Evolutionary conservation across 2,888 invertebrate species (phyloP).

Genomic region (Sepiola atlantica): DNA sequence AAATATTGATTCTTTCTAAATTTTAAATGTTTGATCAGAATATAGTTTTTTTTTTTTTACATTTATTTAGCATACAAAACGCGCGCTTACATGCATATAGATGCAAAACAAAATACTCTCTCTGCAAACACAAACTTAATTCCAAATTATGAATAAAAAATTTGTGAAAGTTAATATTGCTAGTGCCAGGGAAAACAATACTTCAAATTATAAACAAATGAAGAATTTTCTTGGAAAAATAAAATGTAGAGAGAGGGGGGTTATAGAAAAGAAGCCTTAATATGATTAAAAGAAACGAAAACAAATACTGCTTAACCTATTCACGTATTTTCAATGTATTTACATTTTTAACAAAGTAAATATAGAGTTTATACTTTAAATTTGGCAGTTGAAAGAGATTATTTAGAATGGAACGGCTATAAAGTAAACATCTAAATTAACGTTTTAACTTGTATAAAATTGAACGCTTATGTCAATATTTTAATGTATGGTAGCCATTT

Average conservation of each 20-base stretch:
- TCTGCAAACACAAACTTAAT: not conserved
- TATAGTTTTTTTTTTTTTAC: not conserved
- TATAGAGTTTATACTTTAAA: not conserved
- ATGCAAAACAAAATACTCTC: not conserved
- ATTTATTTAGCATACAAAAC: not conserved
- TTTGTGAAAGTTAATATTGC: not conserved
- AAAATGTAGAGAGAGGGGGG: not conserved
- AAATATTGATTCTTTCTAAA: not conserved
- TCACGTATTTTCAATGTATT: not conserved
- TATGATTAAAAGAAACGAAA: not conserved
- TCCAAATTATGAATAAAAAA: not conserved
- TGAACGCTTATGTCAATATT: too few species aligned
- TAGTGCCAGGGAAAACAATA: not conserved
- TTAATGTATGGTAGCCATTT: too few species aligned
- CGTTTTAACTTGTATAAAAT: too few species aligned
- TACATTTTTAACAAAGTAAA: not conserved
- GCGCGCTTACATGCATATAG: slow-evolving; percentile 32
- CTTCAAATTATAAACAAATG: not conserved
- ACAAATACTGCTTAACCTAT: not conserved
- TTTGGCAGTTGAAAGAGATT: too few species aligned
- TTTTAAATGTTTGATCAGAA: not conserved
- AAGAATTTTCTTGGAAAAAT: not conserved
- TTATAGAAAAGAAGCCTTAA: not conserved
- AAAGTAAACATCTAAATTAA: too few species aligned
- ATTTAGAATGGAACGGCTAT: too few species aligned